Evolutionary conservation across 2,888 invertebrate species (phyloP), one percentile per base, ranked within the genome.

Genomic region (Neria commutata): DNA sequence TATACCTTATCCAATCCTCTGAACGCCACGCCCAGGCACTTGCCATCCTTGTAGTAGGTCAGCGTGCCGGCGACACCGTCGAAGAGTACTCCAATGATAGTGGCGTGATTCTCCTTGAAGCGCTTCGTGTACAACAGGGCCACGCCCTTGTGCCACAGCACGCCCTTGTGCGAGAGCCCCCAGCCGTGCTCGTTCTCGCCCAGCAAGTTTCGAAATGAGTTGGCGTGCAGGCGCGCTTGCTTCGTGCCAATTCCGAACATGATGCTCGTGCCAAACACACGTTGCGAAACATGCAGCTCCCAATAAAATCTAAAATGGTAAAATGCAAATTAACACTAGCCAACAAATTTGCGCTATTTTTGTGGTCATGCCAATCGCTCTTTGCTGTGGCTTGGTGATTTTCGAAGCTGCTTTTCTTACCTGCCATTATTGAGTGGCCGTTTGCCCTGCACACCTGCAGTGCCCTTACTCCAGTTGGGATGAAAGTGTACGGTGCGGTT

Each of bases 151-250:
- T 90, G 90, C 88, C 89, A 90, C 1, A 89, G 67, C 1, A 77
- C 76, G 4, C 91, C 91, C 77, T 89, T 90, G 73, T 91, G 90
- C 1, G 89, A 89, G 19, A 91, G 76, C 0, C 89, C 90, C 90
- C 90, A 91, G 50, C 89, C 87, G 61, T 86, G 82, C 48, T 84
- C 84, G 73, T 90, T 88, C 76, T 89, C 88, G n/a, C 91, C 91
- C 25, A 91, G 78, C 69, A 91, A 81, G 75, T 90, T 89, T 25
- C 86, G 85, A 75, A 90, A 91, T 14, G 86, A 84, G 72, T 88
- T 87, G 1, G 86, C 87, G 74, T 90, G 89, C 1, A 90, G 80
- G 4, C 87, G 80, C 2, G 85, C 85, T 40, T 80, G 74, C 53
- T 77, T 78, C 3, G 87, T 87, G 40, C 87, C 88, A 2, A 72